These are phyloP conservation scores for Rhea pennata DNA, from an alignment of 2,113 vertebrate genomes.

Conservation along the genomic window DNA sequence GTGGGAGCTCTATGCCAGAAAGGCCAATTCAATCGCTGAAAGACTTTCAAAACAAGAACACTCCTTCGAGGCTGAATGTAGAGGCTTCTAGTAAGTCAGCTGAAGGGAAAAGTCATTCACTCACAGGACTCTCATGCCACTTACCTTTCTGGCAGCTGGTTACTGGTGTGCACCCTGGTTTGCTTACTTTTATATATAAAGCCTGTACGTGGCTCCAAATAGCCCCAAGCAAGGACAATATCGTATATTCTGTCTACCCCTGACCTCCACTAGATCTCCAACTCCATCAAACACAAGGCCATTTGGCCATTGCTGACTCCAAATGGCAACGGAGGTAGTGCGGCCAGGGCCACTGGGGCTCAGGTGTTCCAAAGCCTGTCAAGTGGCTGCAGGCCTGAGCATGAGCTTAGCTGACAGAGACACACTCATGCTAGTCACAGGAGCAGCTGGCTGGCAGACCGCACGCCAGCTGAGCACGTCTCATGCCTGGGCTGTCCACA, in stretches of 20 bases:
- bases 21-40: not conserved
- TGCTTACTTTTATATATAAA: not conserved
- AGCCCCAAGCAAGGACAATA: not conserved
- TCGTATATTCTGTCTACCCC: not conserved
- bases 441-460: not conserved
- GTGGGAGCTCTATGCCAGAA: not conserved
- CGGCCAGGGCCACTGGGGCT: not conserved
- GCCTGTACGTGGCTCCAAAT: not conserved
- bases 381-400: fast-evolving
- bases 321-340: not conserved
- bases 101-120: not conserved
- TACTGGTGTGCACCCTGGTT: not conserved
- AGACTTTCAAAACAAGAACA: not conserved
- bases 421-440: not conserved
- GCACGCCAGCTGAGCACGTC: not conserved
- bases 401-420: not conserved
- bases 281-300: not conserved
- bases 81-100: not conserved
- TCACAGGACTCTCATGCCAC: not conserved
- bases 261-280: not conserved
- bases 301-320: not conserved
- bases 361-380: not conserved
- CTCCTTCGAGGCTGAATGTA: not conserved
- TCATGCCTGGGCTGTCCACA: not conserved
- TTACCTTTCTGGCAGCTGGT: not conserved